A percentile compares a stretch with the other conserved stretches of the same genome.
Conservation (phyloP, 2,888 invertebrate species). For the Gastrophysa polygoni region DNA sequence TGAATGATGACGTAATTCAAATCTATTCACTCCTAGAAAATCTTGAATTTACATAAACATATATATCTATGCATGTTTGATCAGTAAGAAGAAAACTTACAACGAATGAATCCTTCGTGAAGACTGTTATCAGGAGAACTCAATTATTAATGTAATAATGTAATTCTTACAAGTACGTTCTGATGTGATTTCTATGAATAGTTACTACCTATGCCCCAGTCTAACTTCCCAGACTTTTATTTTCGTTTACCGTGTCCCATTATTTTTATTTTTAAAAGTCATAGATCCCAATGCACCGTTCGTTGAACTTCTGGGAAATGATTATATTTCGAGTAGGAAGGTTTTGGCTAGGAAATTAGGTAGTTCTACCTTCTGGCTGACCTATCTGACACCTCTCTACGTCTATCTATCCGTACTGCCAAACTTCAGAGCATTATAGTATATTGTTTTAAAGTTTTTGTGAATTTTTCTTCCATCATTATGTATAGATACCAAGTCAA, state of each 20-base stretch:
- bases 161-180: no score
- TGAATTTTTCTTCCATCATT: no score
- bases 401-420: no score
- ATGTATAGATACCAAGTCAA: no score
- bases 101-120: no score
- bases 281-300: conserved; percentile 2
- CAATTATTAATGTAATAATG: no score
- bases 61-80: not conserved
- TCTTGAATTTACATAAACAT: not conserved
- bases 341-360: conserved; percentile 14
- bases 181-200: not conserved
- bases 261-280: conserved; percentile 14
- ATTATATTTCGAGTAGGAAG: conserved; percentile 9
- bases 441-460: no score
- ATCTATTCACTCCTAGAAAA: not conserved
- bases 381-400: no score
- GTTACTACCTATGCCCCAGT: not conserved
- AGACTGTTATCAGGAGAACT: no score
- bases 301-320: conserved; percentile 16
- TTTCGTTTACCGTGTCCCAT: conserved; percentile 3
- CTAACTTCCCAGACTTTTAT: not conserved
- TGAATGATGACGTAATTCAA: not conserved
- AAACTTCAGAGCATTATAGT: no score
- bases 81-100: not conserved
- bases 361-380: no score